Evolutionary conservation across 2,888 invertebrate genomes (phyloP), one percentile per base, ranked within the genome.

Genomic region (Nomada ferruginata): DNA sequence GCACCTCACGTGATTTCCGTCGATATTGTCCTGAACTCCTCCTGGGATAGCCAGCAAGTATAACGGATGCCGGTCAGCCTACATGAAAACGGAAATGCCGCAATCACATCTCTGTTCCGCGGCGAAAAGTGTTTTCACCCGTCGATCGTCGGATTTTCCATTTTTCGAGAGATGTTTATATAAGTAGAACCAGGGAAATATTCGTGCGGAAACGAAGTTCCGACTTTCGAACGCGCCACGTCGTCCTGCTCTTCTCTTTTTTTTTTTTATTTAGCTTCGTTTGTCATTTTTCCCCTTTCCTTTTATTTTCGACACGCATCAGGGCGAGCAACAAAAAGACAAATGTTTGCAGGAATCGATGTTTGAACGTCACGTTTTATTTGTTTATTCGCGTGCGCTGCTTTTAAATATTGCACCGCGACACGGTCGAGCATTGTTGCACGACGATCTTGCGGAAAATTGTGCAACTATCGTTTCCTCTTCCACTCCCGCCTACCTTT

Each of bases 1-100:
- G 74, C 60, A 59, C 70, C 69, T 64, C 7, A 36, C 26, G 76
- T 82, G 82, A 82, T 82, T 82, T 76, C 76, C 70, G 52, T 15
- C 52, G 70, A 76, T 71, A 81, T 82, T 82, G 82, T 81, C 10
- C 52, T 61, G 75, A 59, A 71, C 65, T 42, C 65, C 81, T 52
- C 44, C 18, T 36, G 69, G 75, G 64, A 65, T 52, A 52, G 57
- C 61, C 13, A 23, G 47, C 66, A 60, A 69, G 79, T 68, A 69
- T 57, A 73, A 69, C 73, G 80, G 63, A 81, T 64, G 80, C 66
- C 69, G 81, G 60, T 10, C 55, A 47, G 44, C 7, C 42, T 53
- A 47, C 59, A 42, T 20, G 68, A 42, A 55, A 79, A 80, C 68
- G 80, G 63, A 80, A 78, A 80, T 78, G 18, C 36, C 47, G n/a